Percentiles rank a stretch among this genome's conserved stretches.
These are phyloP conservation scores for Balanococcus diminutus DNA, from an alignment of 2,888 invertebrate genomes.

Conservation along the genomic window DNA sequence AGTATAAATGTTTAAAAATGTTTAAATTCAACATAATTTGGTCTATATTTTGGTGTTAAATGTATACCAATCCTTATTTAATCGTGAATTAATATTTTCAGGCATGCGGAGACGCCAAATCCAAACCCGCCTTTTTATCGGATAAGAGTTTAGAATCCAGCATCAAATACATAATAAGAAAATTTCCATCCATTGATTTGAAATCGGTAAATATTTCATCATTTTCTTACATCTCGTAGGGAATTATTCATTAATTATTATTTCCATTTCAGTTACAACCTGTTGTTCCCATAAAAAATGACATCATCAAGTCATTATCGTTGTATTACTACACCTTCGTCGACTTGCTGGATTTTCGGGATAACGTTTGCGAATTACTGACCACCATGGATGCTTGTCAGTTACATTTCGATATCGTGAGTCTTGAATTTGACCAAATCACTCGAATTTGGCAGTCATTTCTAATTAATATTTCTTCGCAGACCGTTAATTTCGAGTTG, in stretches of 20 bases:
- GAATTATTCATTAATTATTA: background rate
- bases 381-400: conserved; percentile 98
- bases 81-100: conserved; percentile 59
- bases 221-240: background rate
- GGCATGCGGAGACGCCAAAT: conserved; percentile 97
- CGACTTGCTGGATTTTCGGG: conserved; percentile 96
- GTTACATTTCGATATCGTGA: conserved; percentile 86
- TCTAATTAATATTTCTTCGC: background rate
- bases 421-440: conserved; percentile 58
- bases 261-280: conserved; percentile 69
- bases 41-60: too few relatives aligned
- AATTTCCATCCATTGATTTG: conserved; percentile 94
- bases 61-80: background rate
- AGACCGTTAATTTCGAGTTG: conserved; percentile 91
- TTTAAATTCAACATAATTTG: too few relatives aligned
- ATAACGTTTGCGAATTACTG: conserved; percentile 86
- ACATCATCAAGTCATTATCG: conserved; percentile 95
- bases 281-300: conserved; percentile 84
- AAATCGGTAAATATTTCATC: conserved; percentile 69
- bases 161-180: conserved; percentile 90
- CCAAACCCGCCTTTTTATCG: conserved; percentile 94
- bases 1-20: too few relatives aligned
- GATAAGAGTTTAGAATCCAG: conserved; percentile 97
- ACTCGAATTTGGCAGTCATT: background rate
- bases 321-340: conserved; percentile 99